Percentiles rank a stretch among this genome's conserved stretches.
Conservation (phyloP, 2,113 vertebrate genomes). For the Centropristis striata region DNA sequence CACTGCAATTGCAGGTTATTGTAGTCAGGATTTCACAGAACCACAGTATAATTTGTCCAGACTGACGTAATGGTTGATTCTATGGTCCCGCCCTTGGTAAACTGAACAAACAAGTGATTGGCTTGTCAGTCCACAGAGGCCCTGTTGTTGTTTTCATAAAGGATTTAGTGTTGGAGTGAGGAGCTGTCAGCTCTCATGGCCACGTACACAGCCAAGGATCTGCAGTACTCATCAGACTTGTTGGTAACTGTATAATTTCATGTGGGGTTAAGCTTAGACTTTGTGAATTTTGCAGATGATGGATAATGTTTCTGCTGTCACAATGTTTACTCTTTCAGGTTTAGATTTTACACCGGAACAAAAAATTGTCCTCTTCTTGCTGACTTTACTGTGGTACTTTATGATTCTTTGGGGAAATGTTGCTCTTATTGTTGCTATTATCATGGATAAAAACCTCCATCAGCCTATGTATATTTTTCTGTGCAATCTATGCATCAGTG, state of each 20-base stretch:
- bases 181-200: too few species aligned
- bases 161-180: not conserved
- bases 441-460: conserved; percentile 60
- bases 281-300: conserved; percentile 11
- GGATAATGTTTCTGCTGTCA: conserved; percentile 44
- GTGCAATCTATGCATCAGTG: conserved; percentile 62
- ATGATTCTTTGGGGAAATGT: conserved; percentile 48
- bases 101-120: conserved; percentile 2
- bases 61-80: not conserved
- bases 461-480: conserved; percentile 72
- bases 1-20: too few species aligned
- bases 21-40: too few species aligned
- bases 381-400: conserved; percentile 22
- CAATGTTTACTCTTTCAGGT: conserved; percentile 42
- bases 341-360: conserved; percentile 25
- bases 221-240: too few species aligned
- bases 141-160: not conserved
- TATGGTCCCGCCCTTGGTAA: not conserved
- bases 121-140: not conserved
- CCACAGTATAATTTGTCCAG: not conserved
- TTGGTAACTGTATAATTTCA: not conserved
- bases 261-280: not conserved
- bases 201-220: too few species aligned
- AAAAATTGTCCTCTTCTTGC: conserved; percentile 26
- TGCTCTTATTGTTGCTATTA: conserved; percentile 44